Base-by-base conservation (phyloP, 1,140 invertebrate genomes). In the Thaumetopoea pityocampa region DNA sequence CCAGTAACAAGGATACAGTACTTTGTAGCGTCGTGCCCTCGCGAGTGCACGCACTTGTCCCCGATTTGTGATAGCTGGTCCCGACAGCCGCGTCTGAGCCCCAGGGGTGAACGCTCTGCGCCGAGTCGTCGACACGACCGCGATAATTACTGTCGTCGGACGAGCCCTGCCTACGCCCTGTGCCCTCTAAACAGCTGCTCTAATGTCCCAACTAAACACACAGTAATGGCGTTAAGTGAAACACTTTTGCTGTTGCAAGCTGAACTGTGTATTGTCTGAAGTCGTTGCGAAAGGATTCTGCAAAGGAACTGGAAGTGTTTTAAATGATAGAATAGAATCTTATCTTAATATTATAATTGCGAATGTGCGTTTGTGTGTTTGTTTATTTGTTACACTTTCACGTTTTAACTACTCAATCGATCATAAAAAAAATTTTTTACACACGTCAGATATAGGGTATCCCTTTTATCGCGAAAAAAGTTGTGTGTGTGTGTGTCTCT, bases 101-200 rank as follows among this genome's bases (percentile, higher is more conserved):
- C 66, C 57, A 64, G 67, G 73, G 73, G 73, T 78, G 68, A 78
- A 78, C 59, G 73, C 51, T 72, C 70, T 60, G 58, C 46, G 53
- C 27, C 49, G 68, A 78, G 70, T 78, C 70, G 70, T 58, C 70
- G 73, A 74, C 73, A 71, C 63, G 51, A 43, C 49, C 47, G 54
- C 60, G 68, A 74, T 79, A 79, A 79, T 79, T 79, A 76, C 68
- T 68, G 67, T 70, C 73, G 63, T 66, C 59, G 53, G 26, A 14
- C 26, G 11, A 28, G 11, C 19, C 27, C 60, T 58, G 57, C 61
- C 62, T 69, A 57, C 62, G 50, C 53, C 43, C 48, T 41, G 47
- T 40, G 58, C 57, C 61, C 61, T 71, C 45, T 57, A 51, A 66
- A 53, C 58, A 53, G 44, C 44, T 48, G 49, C 40, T 27, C 33